Conservation (phyloP, 2,888 invertebrate species). For the Microctonus hyperodae region DNA sequence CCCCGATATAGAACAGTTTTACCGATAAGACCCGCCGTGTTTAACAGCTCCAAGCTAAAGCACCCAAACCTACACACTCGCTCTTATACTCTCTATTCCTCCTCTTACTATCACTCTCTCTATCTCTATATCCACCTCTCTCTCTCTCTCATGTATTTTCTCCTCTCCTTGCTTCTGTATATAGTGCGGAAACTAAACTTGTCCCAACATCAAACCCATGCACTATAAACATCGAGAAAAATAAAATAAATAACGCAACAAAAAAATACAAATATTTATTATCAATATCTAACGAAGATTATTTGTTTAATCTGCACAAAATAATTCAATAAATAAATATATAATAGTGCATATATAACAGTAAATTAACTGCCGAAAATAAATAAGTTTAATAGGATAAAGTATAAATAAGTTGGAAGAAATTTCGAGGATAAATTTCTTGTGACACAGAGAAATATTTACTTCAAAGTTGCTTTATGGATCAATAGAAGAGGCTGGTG, state of each 20-base stretch:
- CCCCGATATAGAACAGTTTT: conserved; percentile 59
- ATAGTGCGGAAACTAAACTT: conserved; percentile 19
- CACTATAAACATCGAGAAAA: conserved; percentile 5
- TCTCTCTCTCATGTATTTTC: conserved; percentile 35
- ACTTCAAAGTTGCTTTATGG: conserved; percentile 52
- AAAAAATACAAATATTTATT: neutral
- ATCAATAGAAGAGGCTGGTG: conserved; percentile 59
- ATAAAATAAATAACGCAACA: neutral
- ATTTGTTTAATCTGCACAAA: no score
- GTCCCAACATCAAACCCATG: conserved; percentile 28
- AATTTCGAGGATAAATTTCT: neutral
- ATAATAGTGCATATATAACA: no score
- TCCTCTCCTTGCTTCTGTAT: conserved; percentile 23
- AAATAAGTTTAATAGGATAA: neutral
- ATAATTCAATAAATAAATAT: no score
- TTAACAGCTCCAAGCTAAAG: conserved; percentile 60
- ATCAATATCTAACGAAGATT: neutral
- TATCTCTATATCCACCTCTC: conserved; percentile 33
- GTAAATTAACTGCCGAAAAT: no score
- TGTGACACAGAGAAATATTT: conserved; percentile 52
- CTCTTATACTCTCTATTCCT: conserved; percentile 31
- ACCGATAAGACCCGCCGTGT: conserved; percentile 60
- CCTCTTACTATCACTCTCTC: conserved; percentile 34
- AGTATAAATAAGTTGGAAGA: neutral
- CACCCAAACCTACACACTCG: conserved; percentile 42